These are phyloP conservation scores for Ochotona princeps DNA, from an alignment of 2,113 vertebrate genomes.

Conservation along the genomic window DNA sequence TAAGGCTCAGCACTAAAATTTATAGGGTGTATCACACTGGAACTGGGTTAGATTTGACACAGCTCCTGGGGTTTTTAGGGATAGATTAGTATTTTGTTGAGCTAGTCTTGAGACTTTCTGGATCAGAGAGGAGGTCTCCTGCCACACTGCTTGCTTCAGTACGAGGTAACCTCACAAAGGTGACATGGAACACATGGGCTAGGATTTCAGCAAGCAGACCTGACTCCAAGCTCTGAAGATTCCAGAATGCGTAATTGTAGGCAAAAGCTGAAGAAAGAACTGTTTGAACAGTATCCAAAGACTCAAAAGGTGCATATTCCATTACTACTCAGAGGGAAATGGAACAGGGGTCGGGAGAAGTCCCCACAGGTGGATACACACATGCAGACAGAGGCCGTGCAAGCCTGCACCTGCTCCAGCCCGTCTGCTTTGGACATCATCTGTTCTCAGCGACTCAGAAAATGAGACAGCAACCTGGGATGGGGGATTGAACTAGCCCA, in stretches of 20 bases:
- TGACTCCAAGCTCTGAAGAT: neutral
- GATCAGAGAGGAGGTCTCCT: neutral
- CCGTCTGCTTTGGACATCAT: constrained; percentile 9
- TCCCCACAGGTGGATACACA: neutral
- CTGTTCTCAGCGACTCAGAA: constrained; percentile 6
- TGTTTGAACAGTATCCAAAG: neutral
- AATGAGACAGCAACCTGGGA: neutral
- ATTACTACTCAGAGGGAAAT: neutral
- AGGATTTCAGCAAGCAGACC: neutral
- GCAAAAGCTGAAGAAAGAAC: neutral
- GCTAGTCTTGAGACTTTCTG: neutral
- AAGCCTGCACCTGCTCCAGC: constrained; percentile 26
- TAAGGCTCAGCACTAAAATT: constrained; percentile 35
- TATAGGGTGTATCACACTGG: neutral
- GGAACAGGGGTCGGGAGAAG: neutral
- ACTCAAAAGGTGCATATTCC: neutral
- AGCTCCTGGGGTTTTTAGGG: constrained; percentile 13
- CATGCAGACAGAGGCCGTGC: neutral
- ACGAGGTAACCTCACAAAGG: neutral
- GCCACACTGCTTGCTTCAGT: neutral
- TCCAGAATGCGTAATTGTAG: neutral
- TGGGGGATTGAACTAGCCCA: neutral
- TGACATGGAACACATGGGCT: neutral
- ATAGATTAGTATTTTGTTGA: neutral
- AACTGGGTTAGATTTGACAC: neutral